phyloP scores from a whole-genome alignment of 2,113 vertebrate genomes.

The Toxostoma redivivum region DNA sequence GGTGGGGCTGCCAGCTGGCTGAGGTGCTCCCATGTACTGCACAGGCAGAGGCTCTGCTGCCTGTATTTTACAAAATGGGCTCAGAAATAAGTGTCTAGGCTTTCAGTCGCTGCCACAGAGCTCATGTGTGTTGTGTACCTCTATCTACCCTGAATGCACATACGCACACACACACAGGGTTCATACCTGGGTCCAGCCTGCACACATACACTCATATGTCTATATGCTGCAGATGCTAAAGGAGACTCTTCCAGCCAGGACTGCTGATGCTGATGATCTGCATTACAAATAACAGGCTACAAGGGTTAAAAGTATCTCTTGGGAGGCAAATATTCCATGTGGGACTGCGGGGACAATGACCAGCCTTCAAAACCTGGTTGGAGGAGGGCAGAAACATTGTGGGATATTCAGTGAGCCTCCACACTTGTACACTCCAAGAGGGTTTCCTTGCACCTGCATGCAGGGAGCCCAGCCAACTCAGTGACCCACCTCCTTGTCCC shows the following conservation, averaged over 20 bases:
- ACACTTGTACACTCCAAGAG: rapidly evolving
- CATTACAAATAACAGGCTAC: not conserved
- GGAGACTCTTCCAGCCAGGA: not conserved
- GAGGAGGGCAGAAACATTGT: not conserved
- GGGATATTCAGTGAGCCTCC: not conserved
- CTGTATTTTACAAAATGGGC: not conserved
- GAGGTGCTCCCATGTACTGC: not conserved
- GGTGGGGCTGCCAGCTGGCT: conserved; percentile 42
- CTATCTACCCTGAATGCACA: not conserved
- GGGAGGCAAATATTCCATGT: not conserved
- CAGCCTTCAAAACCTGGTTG: not conserved
- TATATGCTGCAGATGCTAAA: not conserved
- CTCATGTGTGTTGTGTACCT: not conserved
- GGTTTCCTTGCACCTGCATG: not conserved
- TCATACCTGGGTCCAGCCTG: not conserved
- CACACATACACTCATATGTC: too few relatives aligned
- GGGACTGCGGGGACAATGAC: rapidly evolving
- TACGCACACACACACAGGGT: not conserved
- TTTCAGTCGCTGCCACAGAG: not conserved
- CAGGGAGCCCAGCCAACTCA: not conserved
- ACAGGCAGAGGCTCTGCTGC: not conserved
- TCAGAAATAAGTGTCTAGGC: not conserved
- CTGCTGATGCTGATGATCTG: not conserved
- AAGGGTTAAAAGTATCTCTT: not conserved
- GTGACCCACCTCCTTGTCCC: not conserved